Evolutionary conservation across 2,797 vertebrate genomes (phyloP).

Genomic region (Alosa sapidissima): DNA sequence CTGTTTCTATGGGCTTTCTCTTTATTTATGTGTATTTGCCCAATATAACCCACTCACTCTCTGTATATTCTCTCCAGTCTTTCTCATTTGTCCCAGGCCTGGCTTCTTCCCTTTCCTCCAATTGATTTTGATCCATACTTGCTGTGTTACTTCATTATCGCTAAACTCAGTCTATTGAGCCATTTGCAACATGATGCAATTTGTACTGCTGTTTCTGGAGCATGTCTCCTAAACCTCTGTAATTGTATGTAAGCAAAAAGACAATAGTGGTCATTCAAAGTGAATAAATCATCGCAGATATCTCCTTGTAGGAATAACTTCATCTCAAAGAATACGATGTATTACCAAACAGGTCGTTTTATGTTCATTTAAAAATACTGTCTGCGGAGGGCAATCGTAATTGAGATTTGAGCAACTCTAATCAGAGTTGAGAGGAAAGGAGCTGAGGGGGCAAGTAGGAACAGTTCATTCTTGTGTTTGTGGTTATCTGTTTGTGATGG

Average conservation of each 20-base stretch:
- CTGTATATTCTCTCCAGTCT: not conserved
- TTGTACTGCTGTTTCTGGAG: not conserved
- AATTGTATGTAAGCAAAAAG: not conserved
- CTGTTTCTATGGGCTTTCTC: not conserved
- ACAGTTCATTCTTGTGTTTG: not conserved
- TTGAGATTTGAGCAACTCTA: too few relatives aligned
- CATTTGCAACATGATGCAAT: not conserved
- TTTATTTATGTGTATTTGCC: slow-evolving; percentile 34
- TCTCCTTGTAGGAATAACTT: not conserved
- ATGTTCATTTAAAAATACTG: not conserved
- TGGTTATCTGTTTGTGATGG: not conserved
- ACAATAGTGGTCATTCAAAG: not conserved
- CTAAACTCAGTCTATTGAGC: slow-evolving; percentile 1
- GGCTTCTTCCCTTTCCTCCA: not conserved
- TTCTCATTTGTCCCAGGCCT: not conserved
- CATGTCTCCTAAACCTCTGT: not conserved
- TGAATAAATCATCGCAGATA: not conserved
- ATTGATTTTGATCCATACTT: not conserved
- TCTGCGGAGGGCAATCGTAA: too few relatives aligned
- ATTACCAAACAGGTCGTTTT: too few relatives aligned
- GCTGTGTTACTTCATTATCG: slow-evolving; percentile 13
- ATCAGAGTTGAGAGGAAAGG: too few relatives aligned
- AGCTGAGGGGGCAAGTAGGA: too few relatives aligned
- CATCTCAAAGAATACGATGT: not conserved
- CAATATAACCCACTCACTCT: not conserved